phyloP scores from a whole-genome alignment of 2,888 invertebrate genomes.

The Thymelicus lineola region DNA sequence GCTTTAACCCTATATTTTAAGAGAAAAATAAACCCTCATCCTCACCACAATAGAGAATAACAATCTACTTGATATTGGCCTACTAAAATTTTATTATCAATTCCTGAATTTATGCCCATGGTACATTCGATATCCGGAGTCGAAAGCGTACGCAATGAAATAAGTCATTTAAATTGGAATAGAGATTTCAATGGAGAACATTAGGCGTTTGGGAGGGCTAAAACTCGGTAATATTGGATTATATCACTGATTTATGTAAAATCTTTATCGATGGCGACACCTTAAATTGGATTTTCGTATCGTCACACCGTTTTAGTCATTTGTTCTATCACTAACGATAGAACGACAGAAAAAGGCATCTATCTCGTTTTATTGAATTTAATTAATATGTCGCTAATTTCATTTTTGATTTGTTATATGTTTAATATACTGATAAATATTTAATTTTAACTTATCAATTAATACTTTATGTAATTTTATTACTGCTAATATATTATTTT shows the following conservation, averaged over 20 bases:
- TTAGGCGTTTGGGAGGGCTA: constrained; percentile 70
- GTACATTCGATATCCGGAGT: constrained; percentile 62
- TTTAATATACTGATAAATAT: too few relatives aligned
- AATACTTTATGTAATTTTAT: too few relatives aligned
- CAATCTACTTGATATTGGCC: constrained; percentile 61
- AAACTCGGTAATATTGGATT: constrained; percentile 81
- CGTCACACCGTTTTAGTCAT: constrained; percentile 64
- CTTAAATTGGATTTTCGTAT: constrained; percentile 78
- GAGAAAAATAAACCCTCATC: not conserved
- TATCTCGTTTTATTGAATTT: not conserved
- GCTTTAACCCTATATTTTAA: too few relatives aligned
- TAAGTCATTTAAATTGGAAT: constrained; percentile 84
- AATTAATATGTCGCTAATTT: not conserved
- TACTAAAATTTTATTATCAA: constrained; percentile 81
- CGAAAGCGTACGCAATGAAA: constrained; percentile 70
- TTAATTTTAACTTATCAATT: too few relatives aligned
- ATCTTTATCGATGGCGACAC: constrained; percentile 79
- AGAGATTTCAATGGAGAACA: constrained; percentile 80
- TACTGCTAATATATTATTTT: too few relatives aligned
- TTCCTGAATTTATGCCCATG: constrained; percentile 74
- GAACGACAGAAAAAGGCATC: not conserved
- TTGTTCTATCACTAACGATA: not conserved
- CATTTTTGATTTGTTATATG: too few relatives aligned
- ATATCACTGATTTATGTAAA: constrained; percentile 83
- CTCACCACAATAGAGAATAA: constrained; percentile 51